Conservation (phyloP, 1,140 invertebrate genomes). For the Drosophila nigrodunni region DNA sequence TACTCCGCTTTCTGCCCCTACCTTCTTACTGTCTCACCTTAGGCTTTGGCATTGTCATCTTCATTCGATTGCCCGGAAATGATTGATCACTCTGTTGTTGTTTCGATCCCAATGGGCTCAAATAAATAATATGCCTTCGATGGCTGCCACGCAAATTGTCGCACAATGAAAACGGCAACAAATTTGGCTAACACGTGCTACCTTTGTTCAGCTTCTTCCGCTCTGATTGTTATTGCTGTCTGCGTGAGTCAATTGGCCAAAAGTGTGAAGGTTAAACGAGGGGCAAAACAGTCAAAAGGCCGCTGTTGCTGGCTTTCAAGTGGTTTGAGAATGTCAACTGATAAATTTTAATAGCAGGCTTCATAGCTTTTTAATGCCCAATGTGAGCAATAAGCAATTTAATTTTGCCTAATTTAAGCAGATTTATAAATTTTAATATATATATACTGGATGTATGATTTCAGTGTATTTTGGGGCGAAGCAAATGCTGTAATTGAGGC, state of each 20-base stretch:
- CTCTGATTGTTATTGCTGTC: background rate
- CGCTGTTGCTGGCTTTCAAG: background rate
- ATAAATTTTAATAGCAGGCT: background rate
- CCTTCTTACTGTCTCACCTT: background rate
- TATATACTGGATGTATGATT: background rate
- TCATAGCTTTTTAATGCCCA: constrained; percentile 7
- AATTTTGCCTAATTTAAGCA: background rate
- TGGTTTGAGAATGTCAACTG: background rate
- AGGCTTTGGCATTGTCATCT: constrained; percentile 42
- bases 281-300: constrained; percentile 15
- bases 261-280: constrained; percentile 66
- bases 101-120: constrained; percentile 52
- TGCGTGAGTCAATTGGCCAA: constrained; percentile 50
- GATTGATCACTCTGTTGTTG: constrained; percentile 61
- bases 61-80: constrained; percentile 78
- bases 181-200: constrained; percentile 33
- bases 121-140: constrained; percentile 60
- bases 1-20: background rate
- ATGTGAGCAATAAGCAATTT: background rate
- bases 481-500: constrained; percentile 7
- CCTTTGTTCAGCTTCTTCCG: constrained; percentile 8
- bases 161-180: constrained; percentile 52
- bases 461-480: constrained; percentile 5
- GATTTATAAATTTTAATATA: background rate
- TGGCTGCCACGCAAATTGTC: constrained; percentile 46